Percentiles rank a stretch among this genome's conserved stretches.
phyloP scores from a whole-genome alignment of 2,797 vertebrate genomes.

The Gymnoscopelus braueri region DNA sequence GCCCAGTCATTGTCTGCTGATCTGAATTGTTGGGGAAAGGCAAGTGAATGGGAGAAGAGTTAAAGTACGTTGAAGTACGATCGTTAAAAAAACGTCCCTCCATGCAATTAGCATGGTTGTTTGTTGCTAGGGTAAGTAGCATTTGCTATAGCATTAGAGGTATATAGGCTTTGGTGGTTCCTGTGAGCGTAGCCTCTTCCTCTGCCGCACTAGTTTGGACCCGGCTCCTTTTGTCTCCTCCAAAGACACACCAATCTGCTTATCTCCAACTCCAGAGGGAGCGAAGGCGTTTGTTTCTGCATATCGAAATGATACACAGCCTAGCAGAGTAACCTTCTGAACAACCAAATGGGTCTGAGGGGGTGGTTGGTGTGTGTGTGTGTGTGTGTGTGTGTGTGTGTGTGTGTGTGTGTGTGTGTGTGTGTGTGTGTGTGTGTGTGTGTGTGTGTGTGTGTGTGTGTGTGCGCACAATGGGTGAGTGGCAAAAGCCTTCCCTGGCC shows the following conservation, averaged over 20 bases:
- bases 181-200: constrained; percentile 43
- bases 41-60: constrained; percentile 47
- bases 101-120: constrained; percentile 64
- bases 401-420: background rate
- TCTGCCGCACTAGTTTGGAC: constrained; percentile 59
- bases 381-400: constrained; percentile 22
- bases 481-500: constrained; percentile 59
- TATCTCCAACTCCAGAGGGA: constrained; percentile 78
- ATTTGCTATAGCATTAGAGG: constrained; percentile 67
- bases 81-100: constrained; percentile 32
- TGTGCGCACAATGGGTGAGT: background rate
- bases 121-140: constrained; percentile 63
- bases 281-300: constrained; percentile 70
- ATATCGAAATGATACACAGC: constrained; percentile 72
- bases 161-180: constrained; percentile 48
- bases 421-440: constrained; percentile 19
- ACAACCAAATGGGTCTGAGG: constrained; percentile 63
- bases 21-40: constrained; percentile 43
- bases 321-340: constrained; percentile 72
- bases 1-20: constrained; percentile 48
- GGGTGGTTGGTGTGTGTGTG: constrained; percentile 48
- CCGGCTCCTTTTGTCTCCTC: constrained; percentile 70
- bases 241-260: constrained; percentile 79
- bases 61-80: too few relatives aligned
- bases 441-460: background rate